These are phyloP conservation scores for Leptosomus discolor DNA, from an alignment of 2,113 vertebrate species.

Conservation along the genomic window DNA sequence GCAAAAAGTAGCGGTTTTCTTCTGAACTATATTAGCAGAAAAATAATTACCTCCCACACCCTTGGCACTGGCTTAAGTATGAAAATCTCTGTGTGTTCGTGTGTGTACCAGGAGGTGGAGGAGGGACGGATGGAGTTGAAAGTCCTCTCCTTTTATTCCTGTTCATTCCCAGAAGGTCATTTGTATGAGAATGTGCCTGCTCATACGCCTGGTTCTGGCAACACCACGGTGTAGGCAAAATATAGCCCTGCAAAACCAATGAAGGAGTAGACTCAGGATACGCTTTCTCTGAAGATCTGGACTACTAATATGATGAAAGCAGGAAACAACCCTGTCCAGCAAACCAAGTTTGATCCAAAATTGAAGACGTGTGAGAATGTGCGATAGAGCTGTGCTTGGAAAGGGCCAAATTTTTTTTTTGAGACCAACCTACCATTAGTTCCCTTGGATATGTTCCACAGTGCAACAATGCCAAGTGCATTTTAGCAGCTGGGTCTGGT, in stretches of 20 bases:
- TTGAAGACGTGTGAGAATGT: not conserved
- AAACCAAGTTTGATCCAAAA: not conserved
- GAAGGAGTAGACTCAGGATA: not conserved
- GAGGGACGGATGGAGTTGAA: not conserved
- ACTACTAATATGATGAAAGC: not conserved
- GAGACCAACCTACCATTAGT: not conserved
- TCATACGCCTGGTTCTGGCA: not conserved
- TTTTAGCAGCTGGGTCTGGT: not conserved
- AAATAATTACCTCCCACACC: not conserved
- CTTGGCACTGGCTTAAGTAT: not conserved
- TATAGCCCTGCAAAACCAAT: not conserved
- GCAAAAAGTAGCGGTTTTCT: not conserved
- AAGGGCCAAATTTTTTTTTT: not conserved
- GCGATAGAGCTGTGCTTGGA: not conserved
- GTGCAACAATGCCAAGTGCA: not conserved
- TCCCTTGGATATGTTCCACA: slow-evolving; percentile 1
- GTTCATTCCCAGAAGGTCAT: not conserved
- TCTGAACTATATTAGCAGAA: not conserved
- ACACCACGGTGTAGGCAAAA: not conserved
- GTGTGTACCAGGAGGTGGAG: not conserved
- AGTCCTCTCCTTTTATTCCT: not conserved
- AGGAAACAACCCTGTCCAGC: not conserved
- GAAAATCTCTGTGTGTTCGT: not conserved
- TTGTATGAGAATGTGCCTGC: not conserved
- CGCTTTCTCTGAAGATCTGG: not conserved